Evolutionary conservation across 2,888 invertebrate species (phyloP), one percentile per base, ranked within the genome.

Genomic region (Physocephala rufipes): DNA sequence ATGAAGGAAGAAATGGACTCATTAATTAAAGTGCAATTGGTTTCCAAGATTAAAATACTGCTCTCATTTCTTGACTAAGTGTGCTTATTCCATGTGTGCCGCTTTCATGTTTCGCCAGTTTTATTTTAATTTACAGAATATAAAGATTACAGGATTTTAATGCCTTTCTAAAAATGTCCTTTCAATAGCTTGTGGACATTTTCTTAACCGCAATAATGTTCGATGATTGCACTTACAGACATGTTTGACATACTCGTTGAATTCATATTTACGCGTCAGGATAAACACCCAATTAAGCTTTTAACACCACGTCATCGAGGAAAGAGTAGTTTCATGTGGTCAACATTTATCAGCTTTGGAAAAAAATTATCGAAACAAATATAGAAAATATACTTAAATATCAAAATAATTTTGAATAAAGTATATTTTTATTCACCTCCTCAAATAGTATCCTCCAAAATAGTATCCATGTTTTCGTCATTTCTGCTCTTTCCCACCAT

Each of bases 261-360:
- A 12, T 16, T n/a, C 16, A 12, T 62, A 21, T 62, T 62, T 62
- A 62, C 62, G 45, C 43, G 62, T 43, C 43, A 9, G 63, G 24
- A 47, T 63, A 63, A 63, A 63, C 63, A 63, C 63, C 21, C 63
- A 26, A 45, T 63, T 24, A 63, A 62, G 43, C 24, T 47, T 45
- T 63, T 47, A 26, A 63, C 63, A 63, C 26, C 26, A 24, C 26
- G 63, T 63, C 63, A 47, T 26, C 45, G 26, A 4, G 19, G 21
- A 53, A 9, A 19, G 2, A 4, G 21, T 3, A 1, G 49, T 49
- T 49, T 49, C 49, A 19, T 12, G 2, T 53, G 5, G 21, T 21
- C 12, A 21, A 1, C 19, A 53, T 53, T 53, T 53, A 53, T 53
- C 21, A 21, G 21, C 21, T 21, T 53, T 53, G 19, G 19, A 53